These are phyloP conservation scores for Tiaroga cobitis DNA, from an alignment of 2,797 vertebrate genomes.

Conservation along the genomic window DNA sequence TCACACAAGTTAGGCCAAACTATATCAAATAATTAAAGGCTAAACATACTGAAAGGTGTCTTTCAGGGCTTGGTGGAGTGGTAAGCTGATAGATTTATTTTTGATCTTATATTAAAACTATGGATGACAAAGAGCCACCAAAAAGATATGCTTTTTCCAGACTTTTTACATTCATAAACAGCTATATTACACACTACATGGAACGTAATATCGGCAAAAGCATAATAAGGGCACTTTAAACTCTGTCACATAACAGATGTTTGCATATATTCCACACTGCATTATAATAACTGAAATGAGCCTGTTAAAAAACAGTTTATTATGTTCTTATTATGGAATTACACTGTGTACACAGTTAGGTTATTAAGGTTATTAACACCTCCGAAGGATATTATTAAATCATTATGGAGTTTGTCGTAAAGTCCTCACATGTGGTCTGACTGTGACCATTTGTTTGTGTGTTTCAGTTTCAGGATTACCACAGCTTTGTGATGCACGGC, in stretches of 20 bases:
- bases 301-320: background rate
- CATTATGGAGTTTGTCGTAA: background rate
- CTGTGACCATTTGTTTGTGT: background rate
- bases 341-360: background rate
- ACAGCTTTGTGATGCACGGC: constrained; percentile 91
- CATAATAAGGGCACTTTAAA: background rate
- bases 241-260: background rate
- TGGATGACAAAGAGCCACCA: background rate
- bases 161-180: too few species aligned
- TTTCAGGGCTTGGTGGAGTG: background rate
- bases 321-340: background rate
- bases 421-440: background rate
- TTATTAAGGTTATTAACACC: background rate
- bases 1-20: background rate
- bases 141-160: background rate
- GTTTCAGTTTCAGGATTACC: constrained; percentile 90
- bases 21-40: background rate
- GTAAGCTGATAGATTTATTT: background rate
- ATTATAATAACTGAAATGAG: background rate
- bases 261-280: background rate
- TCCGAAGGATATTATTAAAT: background rate
- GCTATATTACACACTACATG: too few species aligned
- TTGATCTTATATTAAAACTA: background rate
- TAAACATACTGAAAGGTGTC: background rate
- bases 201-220: background rate